Base-by-base conservation (phyloP, 2,113 vertebrate species). In the Dolichotis patagonum region DNA sequence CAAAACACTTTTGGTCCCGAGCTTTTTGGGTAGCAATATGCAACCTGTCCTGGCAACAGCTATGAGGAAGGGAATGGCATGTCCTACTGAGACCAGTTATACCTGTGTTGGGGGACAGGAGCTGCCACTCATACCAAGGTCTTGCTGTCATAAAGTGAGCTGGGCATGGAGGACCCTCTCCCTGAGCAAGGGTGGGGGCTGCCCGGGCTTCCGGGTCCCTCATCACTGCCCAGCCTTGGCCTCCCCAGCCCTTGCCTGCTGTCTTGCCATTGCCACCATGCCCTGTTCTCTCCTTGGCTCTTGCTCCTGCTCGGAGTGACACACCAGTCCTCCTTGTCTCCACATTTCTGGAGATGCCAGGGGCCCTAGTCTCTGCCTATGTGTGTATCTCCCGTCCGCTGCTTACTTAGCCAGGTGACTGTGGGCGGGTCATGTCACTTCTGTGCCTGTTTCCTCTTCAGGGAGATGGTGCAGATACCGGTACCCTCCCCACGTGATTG, bases 61-160 rank as follows among this genome's bases (percentile, higher is more conserved):
- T 97, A 98, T 97, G 86, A 97, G 97, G 98, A 97, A 75, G 3
- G 97, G 98, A 97, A 71, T 4, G 1, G 5, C 92, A 71, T 96
- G 84, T 97, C 97, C 98, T 97, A 87, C 96, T 97, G 97, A 97
- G 97, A 97, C 77, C 26, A 52, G 43, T 38, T 4, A 20, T 0
- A 2, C 67, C 90, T 65, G 9, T 49, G 8, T 43, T 28, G 32
- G 86, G n/a, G 54, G 12, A 14, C 3, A 10, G 38, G 49, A 38
- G 41, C 82, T 52, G 35, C 41, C 38, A 41, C 49, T 82, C 13
- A 7, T 2, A 12, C n/a, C 54, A 43, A 46, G 41, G 56, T 28
- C 60, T 43, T 54, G 7, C 26, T 56, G 24, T 63, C 6, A 0
- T 19, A 41, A 54, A 5, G 5, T 38, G 13, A 43, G 7, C 1